These are phyloP conservation scores for Drosophila murphyi DNA, from an alignment of 1,140 invertebrate species.

Conservation along the genomic window DNA sequence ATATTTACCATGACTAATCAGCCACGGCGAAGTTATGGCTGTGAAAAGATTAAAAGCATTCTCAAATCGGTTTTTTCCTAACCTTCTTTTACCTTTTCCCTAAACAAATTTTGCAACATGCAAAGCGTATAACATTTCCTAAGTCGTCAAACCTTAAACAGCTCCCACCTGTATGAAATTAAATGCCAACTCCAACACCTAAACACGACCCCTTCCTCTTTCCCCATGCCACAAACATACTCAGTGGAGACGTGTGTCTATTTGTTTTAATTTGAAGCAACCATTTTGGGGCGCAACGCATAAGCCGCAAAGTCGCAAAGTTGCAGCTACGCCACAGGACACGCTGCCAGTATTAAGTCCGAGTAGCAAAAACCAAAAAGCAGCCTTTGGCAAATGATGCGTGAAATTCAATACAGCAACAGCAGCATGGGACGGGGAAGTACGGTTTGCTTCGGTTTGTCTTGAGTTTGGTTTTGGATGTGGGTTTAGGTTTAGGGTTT, in stretches of 20 bases:
- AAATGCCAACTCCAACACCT: slow-evolving; percentile 59
- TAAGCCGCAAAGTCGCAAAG: slow-evolving; percentile 71
- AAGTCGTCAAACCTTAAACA: background rate
- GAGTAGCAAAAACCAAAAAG: slow-evolving; percentile 31
- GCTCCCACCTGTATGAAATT: slow-evolving; percentile 64
- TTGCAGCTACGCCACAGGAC: slow-evolving; percentile 47
- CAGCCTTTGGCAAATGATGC: slow-evolving; percentile 76
- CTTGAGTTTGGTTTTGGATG: slow-evolving; percentile 13
- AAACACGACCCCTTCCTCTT: background rate
- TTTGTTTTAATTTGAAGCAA: slow-evolving; percentile 74
- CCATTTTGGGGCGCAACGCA: slow-evolving; percentile 26
- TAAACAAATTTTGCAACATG: slow-evolving; percentile 59
- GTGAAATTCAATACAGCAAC: slow-evolving; percentile 79
- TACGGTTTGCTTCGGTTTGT: slow-evolving; percentile 6
- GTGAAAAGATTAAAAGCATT: too few relatives aligned
- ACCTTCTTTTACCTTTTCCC: background rate
- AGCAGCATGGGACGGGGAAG: background rate
- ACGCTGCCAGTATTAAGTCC: slow-evolving; percentile 6
- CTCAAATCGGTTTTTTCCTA: too few relatives aligned
- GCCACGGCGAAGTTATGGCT: too few relatives aligned
- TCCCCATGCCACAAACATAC: background rate
- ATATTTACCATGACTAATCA: too few relatives aligned
- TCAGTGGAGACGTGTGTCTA: slow-evolving; percentile 22
- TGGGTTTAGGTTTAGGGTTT: slow-evolving; percentile 12
- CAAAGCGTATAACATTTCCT: slow-evolving; percentile 58